Evolutionary conservation across 1,140 invertebrate genomes (phyloP).

Genomic region (Drosophila sp.): DNA sequence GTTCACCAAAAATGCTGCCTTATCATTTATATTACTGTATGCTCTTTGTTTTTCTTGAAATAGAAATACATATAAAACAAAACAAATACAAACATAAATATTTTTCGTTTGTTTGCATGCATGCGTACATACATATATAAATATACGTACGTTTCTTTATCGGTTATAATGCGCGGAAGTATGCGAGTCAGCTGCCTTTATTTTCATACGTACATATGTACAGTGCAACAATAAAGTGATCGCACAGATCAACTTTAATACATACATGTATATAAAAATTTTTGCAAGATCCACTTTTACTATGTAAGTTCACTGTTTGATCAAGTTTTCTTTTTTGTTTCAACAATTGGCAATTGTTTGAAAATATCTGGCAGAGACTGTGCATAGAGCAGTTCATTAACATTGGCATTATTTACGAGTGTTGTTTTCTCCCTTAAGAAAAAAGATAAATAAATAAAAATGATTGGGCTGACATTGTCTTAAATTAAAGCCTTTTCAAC

Average conservation of each 20-base stretch:
- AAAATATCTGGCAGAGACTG: neutral
- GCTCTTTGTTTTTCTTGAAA: constrained; percentile 43
- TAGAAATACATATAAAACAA: constrained; percentile 32
- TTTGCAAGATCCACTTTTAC: neutral
- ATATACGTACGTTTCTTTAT: constrained; percentile 18
- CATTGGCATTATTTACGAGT: constrained; percentile 26
- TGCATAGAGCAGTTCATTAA: constrained; percentile 40
- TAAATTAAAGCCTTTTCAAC: constrained; percentile 38
- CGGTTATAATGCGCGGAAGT: constrained; percentile 38
- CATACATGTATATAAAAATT: neutral
- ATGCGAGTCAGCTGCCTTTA: constrained; percentile 33
- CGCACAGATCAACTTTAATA: neutral
- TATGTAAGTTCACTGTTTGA: neutral
- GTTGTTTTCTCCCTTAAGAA: constrained; percentile 20
- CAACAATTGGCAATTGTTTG: neutral
- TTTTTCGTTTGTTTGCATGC: constrained; percentile 33
- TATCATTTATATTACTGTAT: constrained; percentile 35
- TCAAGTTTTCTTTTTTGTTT: neutral
- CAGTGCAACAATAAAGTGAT: constrained; percentile 1
- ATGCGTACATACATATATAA: constrained; percentile 26
- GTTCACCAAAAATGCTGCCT: constrained; percentile 22
- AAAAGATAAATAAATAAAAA: constrained; percentile 26
- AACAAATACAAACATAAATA: constrained; percentile 6
- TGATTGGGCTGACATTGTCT: constrained; percentile 36
- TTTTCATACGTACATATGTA: constrained; percentile 8